Conservation (phyloP, 2,113 vertebrate genomes). For the Rhinoptilus africanus region DNA sequence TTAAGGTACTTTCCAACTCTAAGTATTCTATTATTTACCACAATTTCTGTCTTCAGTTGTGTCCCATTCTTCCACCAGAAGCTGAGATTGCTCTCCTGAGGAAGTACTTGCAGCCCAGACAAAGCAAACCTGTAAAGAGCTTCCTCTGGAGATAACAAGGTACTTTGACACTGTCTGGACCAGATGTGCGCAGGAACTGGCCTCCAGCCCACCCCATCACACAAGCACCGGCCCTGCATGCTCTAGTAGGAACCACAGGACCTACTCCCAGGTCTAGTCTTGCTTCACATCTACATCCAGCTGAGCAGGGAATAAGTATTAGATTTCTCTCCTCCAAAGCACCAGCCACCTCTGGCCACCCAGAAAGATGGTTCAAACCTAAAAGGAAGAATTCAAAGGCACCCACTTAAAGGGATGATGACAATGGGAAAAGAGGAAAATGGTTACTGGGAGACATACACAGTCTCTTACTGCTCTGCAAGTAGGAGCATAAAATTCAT, state of each 20-base stretch:
- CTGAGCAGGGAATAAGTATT: rapidly evolving
- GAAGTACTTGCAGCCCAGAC: neutral
- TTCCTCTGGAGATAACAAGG: neutral
- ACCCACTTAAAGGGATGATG: neutral
- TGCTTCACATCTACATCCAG: neutral
- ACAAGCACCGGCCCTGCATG: neutral
- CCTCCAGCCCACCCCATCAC: neutral
- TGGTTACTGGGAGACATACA: neutral
- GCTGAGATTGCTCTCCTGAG: neutral
- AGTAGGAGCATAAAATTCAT: too few relatives aligned
- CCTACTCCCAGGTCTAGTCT: neutral
- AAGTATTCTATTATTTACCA: neutral
- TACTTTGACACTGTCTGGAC: neutral
- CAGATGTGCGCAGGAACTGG: neutral
- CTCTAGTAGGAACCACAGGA: neutral
- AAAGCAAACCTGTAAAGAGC: neutral
- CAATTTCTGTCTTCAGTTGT: neutral
- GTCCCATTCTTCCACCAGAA: neutral
- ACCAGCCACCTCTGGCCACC: neutral
- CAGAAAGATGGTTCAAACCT: neutral
- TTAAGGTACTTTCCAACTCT: neutral
- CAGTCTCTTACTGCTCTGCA: neutral
- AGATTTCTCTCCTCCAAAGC: neutral
- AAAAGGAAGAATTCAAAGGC: neutral
- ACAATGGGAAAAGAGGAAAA: neutral